Percentiles rank a stretch among this genome's conserved stretches.
These are phyloP conservation scores for Varecia variegata DNA, from an alignment of 2,797 vertebrate species.

Conservation along the genomic window DNA sequence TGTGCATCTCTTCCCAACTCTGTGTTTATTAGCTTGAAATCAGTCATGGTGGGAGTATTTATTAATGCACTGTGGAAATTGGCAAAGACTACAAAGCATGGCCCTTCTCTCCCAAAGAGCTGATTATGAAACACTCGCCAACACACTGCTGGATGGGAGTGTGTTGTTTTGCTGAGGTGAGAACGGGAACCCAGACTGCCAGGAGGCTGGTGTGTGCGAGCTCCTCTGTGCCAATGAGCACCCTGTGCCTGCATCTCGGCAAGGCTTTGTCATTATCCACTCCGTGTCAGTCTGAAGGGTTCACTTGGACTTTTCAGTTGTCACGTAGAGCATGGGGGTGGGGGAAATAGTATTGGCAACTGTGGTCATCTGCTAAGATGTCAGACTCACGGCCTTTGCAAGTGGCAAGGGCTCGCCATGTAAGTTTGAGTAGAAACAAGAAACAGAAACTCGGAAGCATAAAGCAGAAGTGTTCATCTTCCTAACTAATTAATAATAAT, in stretches of 20 bases:
- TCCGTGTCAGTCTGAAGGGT: not conserved
- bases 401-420: not conserved
- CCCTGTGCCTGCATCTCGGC: not conserved
- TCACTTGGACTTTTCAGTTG: not conserved
- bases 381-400: not conserved
- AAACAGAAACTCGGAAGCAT: not conserved
- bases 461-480: not conserved
- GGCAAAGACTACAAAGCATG: not conserved
- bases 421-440: not conserved
- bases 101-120: not conserved
- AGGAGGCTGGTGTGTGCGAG: not conserved
- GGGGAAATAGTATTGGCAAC: not conserved
- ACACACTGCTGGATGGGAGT: not conserved
- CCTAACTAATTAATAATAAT: not conserved
- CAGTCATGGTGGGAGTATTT: not conserved
- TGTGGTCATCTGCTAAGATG: not conserved
- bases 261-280: not conserved
- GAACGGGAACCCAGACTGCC: not conserved
- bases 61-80: not conserved
- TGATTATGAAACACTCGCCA: not conserved
- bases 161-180: not conserved
- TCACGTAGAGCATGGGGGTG: rapidly evolving
- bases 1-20: not conserved
- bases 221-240: not conserved
- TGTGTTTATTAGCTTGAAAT: not conserved